phyloP scores from a whole-genome alignment of 2,888 invertebrate species.

The Conchocele bisecta region DNA sequence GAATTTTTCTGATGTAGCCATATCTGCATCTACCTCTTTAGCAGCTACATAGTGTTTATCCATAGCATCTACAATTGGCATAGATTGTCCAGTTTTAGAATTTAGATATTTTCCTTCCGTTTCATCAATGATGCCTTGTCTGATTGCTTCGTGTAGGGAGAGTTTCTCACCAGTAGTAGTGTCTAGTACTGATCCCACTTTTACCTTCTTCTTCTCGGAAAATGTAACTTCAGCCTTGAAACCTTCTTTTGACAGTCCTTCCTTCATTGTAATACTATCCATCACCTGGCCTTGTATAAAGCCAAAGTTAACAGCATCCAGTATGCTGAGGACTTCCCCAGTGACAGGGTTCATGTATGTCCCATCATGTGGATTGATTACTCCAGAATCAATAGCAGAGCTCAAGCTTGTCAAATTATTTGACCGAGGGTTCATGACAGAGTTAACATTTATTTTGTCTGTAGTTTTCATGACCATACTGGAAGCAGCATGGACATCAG shows the following conservation, averaged over 20 bases:
- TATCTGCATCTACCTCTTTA: slow-evolving; percentile 68
- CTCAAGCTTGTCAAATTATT: slow-evolving; percentile 63
- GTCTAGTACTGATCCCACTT: slow-evolving; percentile 77
- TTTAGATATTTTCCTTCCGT: slow-evolving; percentile 89
- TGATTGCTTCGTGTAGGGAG: slow-evolving; percentile 87
- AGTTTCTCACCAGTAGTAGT: slow-evolving; percentile 93
- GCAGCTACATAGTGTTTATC: slow-evolving; percentile 91
- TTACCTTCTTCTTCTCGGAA: slow-evolving; percentile 73
- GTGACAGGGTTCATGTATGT: slow-evolving; percentile 92
- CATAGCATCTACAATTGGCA: slow-evolving; percentile 95
- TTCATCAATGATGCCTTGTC: slow-evolving; percentile 85
- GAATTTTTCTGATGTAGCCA: slow-evolving; percentile 60
- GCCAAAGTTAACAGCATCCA: slow-evolving; percentile 92
- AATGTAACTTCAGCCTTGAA: slow-evolving; percentile 72
- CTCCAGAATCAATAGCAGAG: slow-evolving; percentile 70
- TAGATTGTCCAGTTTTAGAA: slow-evolving; percentile 87
- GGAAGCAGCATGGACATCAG: slow-evolving; percentile 54
- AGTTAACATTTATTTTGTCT: slow-evolving; percentile 69
- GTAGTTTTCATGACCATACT: slow-evolving; percentile 68
- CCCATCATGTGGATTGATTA: slow-evolving; percentile 85
- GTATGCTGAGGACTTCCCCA: slow-evolving; percentile 91
- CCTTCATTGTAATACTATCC: slow-evolving; percentile 71
- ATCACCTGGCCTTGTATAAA: slow-evolving; percentile 78
- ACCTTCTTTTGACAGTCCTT: slow-evolving; percentile 68
- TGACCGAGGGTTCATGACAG: slow-evolving; percentile 70